These are phyloP conservation scores for Hemibagrus guttatus DNA, from an alignment of 2,797 vertebrate species.

Conservation along the genomic window DNA sequence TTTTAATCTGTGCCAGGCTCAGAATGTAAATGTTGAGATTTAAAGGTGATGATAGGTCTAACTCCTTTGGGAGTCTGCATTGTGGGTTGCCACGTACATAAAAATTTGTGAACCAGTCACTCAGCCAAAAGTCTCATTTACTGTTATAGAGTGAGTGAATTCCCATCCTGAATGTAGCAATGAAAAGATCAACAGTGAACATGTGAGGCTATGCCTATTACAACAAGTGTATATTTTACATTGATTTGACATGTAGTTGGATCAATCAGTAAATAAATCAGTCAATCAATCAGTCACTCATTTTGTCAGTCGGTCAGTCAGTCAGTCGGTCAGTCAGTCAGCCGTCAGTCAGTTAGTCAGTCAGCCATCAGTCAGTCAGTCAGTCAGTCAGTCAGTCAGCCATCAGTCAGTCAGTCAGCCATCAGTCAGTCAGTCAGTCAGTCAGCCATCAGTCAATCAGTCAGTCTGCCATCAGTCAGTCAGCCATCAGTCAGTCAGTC, in stretches of 20 bases:
- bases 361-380: neutral
- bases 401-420: neutral
- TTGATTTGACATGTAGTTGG: neutral
- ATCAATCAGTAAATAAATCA: neutral
- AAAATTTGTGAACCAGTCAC: constrained; percentile 36
- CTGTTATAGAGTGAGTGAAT: neutral
- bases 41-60: constrained; percentile 39
- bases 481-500: neutral
- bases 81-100: constrained; percentile 47
- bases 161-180: neutral
- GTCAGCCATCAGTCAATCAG: neutral
- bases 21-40: constrained; percentile 37
- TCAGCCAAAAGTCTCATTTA: constrained; percentile 11
- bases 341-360: neutral
- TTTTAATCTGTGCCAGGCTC: constrained; percentile 21
- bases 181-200: neutral
- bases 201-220: neutral
- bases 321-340: neutral
- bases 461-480: neutral
- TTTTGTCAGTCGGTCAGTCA: too few relatives aligned
- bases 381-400: neutral
- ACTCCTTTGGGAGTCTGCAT: constrained; percentile 31
- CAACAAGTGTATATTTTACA: neutral
- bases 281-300: neutral
- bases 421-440: neutral